A percentile compares a stretch with the other conserved stretches of the same genome.
Conservation (phyloP, 2,797 vertebrate species). For the Hafferia zeledoni region DNA sequence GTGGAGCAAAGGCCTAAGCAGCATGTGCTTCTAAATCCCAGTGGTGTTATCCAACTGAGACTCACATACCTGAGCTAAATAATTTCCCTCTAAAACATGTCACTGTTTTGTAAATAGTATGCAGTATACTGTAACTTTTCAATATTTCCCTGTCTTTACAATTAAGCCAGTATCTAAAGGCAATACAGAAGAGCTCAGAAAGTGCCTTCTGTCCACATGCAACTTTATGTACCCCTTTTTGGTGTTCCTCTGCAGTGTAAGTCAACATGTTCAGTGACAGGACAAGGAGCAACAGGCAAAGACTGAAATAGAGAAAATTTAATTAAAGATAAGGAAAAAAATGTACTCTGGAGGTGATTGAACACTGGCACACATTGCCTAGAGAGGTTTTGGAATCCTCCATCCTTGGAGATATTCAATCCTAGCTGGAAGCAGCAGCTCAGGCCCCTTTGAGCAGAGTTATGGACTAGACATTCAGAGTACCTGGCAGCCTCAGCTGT, state of each 20-base stretch:
- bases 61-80: not conserved
- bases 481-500: not conserved
- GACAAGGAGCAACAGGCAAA: not conserved
- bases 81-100: not conserved
- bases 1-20: not conserved
- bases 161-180: not conserved
- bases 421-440: not conserved
- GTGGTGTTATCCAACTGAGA: not conserved
- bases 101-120: not conserved
- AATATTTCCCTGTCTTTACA: not conserved
- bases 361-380: not conserved
- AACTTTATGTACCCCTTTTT: not conserved
- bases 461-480: not conserved
- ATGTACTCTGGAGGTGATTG: not conserved
- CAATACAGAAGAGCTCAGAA: not conserved
- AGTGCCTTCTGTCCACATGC: not conserved
- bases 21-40: not conserved
- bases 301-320: not conserved
- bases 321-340: not conserved
- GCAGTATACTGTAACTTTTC: not conserved
- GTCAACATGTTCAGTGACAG: not conserved
- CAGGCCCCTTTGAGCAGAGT: not conserved
- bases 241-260: not conserved
- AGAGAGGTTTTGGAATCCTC: not conserved
- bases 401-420: not conserved